Base-by-base conservation (phyloP, 1,140 invertebrate genomes). In the Chelonus insularis region DNA sequence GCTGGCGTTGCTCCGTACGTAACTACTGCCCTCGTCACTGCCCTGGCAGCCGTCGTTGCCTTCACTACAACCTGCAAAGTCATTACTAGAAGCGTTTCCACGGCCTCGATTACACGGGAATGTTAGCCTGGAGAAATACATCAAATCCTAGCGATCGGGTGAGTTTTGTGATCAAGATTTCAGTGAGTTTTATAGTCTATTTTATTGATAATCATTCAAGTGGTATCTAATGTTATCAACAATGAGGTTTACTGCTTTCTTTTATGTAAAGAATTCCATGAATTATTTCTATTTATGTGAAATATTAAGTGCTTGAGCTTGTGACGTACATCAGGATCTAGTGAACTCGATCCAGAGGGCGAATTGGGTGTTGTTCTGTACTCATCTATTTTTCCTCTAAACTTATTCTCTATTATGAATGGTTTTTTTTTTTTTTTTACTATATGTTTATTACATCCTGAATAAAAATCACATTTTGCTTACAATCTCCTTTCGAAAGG, bases 21-120 rank as follows among this genome's bases (percentile, higher is more conserved):
- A 20, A 55, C 34, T 55, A 37, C 29, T 56, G 52, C 47, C 54
- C 36, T 43, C 58, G 52, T 56, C 18, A 62, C 51, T 62, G 52
- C 43, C 52, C 21, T 43, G 5, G 60, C 60, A 62, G 62, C 60
- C 45, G 58, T 43, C 48, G 45, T 52, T 43, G 41, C 34, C 34
- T 54, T 52, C 43, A 18, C 23, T 9, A 23, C 29, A 4, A 43
- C 29, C 11, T n/a, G 14, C 48, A 37, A n/a, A n/a, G 6, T 36
- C 34, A 18, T 16, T 9, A 43, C 41, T 16, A 14, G 12, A 1
- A 43, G 12, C 43, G 51, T 47, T 39, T 34, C 34, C 43, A 54
- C 29, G 36, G 39, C 32, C 60, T n/a, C 56, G 16, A 34, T 36
- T 16, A 1, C 8, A 52, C 25, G 21, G 50, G 12, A 52, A 52